Conservation (phyloP, 2,888 invertebrate genomes). For the Quadroppia sp. region DNA sequence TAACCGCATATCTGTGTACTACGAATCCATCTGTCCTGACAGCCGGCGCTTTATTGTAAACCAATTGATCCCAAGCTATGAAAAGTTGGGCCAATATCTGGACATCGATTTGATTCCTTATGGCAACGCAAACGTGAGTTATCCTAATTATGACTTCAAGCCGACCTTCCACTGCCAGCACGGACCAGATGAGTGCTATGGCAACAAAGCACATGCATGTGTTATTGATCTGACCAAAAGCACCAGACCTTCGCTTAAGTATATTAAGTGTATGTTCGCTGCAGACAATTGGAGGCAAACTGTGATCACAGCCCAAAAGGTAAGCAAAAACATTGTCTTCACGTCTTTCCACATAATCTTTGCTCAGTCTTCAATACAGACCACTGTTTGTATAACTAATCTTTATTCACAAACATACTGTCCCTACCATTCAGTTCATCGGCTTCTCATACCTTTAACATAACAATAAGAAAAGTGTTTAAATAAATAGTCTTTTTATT, state of each 20-base stretch:
- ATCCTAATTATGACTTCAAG: constrained; percentile 39
- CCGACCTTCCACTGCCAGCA: constrained; percentile 46
- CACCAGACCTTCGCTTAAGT: constrained; percentile 36
- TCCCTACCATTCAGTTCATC: not conserved
- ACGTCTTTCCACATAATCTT: not conserved
- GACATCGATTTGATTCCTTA: constrained; percentile 40
- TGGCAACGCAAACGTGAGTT: constrained; percentile 41
- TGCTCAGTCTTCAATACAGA: not conserved
- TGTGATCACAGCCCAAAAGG: constrained; percentile 32
- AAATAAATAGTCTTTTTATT: constrained; percentile 1
- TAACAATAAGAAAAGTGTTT: not conserved
- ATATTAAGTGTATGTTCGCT: constrained; percentile 39
- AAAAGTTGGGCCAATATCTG: constrained; percentile 38
- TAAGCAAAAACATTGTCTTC: constrained; percentile 10
- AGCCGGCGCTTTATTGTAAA: constrained; percentile 27
- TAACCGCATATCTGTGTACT: constrained; percentile 33
- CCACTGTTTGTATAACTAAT: not conserved
- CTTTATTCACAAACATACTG: not conserved
- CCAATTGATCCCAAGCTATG: constrained; percentile 39
- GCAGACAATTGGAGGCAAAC: constrained; percentile 35
- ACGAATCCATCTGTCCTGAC: constrained; percentile 41
- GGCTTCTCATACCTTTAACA: not conserved
- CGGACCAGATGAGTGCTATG: constrained; percentile 46
- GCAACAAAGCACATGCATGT: constrained; percentile 46
- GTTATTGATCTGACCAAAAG: constrained; percentile 39